Evolutionary conservation across 2,113 vertebrate species (phyloP), one percentile per base, ranked within the genome.

Genomic region (Thalassarche chlororhynchos): DNA sequence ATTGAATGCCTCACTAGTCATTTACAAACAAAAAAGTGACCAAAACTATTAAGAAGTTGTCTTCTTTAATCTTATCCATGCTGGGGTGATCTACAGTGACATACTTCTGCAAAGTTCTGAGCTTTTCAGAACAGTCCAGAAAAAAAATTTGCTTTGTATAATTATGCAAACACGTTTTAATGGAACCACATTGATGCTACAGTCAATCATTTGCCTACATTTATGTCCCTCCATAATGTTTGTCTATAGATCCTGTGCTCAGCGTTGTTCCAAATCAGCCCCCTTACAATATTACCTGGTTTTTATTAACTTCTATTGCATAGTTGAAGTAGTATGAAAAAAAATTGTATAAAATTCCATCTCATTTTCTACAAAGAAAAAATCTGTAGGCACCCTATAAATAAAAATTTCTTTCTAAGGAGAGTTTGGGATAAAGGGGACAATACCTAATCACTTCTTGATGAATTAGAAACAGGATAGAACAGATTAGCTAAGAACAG

Each of bases 231-330:
- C 17, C 24, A 7, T 17, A 38, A 47, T 11, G 31, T 57, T 81
- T 84, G 1, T 55, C 16, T 87, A 4, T 31, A 92, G 14, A 71
- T 57, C 13, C 14, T 51, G 15, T 49, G 4, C 15, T 64, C 13
- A 36, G 3, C 18, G 2, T 51, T 78, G 6, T 55, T 79, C 8
- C 16, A 44, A 51, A 65, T 70, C 29, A 62, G 12, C 1, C 5
- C 8, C 4, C 29, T 42, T 17, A n/a, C 6, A 49, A 8, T 49
- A 36, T 34, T 26, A 12, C 0, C 0, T 24, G 3, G 4, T 69
- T 61, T 51, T 26, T 31, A 42, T 70, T 12, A 62, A 66, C 2
- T 34, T 62, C 8, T 26, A 29, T 40, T 61, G 4, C 3, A 76
- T 61, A 20, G 5, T 47, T 83, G 32, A 49, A 70, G 9, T 28